A percentile compares a stretch with the other conserved stretches of the same genome.
These are phyloP conservation scores for Anoplius nigerrimus DNA, from an alignment of 2,888 invertebrate species.

Conservation along the genomic window DNA sequence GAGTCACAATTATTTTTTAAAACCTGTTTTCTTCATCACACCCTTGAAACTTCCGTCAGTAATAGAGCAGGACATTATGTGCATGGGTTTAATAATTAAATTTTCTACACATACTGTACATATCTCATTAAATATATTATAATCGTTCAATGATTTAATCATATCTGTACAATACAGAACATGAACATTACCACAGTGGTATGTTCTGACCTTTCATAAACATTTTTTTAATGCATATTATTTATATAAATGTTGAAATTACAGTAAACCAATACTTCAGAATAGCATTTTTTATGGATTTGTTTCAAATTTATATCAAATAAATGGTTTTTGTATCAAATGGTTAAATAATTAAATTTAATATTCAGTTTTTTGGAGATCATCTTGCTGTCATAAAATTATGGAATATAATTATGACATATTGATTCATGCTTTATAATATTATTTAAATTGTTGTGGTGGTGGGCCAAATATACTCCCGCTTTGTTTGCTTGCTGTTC, in stretches of 20 bases:
- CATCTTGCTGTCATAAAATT: too few relatives aligned
- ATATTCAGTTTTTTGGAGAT: too few relatives aligned
- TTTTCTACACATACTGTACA: slow-evolving; percentile 17
- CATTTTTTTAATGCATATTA: too few relatives aligned
- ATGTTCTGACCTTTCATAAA: not conserved
- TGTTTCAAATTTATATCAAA: too few relatives aligned
- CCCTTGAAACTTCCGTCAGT: too few relatives aligned
- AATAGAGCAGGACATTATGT: too few relatives aligned
- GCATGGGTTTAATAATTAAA: slow-evolving; percentile 8
- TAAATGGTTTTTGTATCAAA: too few relatives aligned
- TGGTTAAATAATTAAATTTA: too few relatives aligned
- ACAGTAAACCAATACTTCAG: too few relatives aligned
- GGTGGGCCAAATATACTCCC: slow-evolving; percentile 90
- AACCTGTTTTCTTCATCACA: slow-evolving; percentile 34
- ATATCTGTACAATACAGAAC: not conserved
- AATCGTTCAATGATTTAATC: not conserved
- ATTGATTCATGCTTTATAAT: not conserved
- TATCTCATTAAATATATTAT: not conserved
- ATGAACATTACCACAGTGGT: not conserved
- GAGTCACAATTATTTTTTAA: slow-evolving; percentile 63
- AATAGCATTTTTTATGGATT: too few relatives aligned
- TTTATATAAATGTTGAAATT: too few relatives aligned
- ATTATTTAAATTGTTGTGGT: slow-evolving; percentile 88
- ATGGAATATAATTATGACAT: too few relatives aligned
- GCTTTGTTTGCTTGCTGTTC: slow-evolving; percentile 97